Percentiles rank a stretch among this genome's conserved stretches.
phyloP scores from a whole-genome alignment of 1,140 invertebrate genomes.

The Heliconius hermathena region DNA sequence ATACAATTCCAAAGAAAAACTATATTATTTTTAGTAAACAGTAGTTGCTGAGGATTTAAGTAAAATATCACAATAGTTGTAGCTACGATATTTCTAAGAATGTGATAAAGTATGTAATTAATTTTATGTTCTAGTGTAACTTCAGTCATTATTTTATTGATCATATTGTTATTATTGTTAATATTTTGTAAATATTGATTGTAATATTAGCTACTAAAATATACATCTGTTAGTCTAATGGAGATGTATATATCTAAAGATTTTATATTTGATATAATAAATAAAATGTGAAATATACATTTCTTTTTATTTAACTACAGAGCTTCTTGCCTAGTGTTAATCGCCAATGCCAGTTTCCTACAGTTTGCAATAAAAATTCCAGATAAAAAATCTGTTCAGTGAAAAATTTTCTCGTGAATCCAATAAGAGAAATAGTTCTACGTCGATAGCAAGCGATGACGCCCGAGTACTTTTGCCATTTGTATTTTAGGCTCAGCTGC shows the following conservation, averaged over 20 bases:
- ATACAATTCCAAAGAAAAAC: constrained; percentile 30
- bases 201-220: constrained; percentile 13
- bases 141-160: constrained; percentile 63
- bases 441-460: constrained; percentile 33
- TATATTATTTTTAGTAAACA: neutral
- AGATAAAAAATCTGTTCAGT: constrained; percentile 17
- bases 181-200: constrained; percentile 56
- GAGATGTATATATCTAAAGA: constrained; percentile 31
- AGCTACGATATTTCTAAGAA: constrained; percentile 40
- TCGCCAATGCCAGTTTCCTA: constrained; percentile 4
- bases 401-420: constrained; percentile 24
- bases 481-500: constrained; percentile 47
- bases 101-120: constrained; percentile 55
- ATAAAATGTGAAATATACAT: constrained; percentile 23
- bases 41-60: neutral
- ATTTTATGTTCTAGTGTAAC: constrained; percentile 48
- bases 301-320: neutral
- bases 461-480: constrained; percentile 41
- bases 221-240: constrained; percentile 12
- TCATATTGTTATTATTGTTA: constrained; percentile 53
- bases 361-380: constrained; percentile 1
- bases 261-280: constrained; percentile 28
- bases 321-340: neutral
- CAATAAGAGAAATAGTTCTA: constrained; percentile 38
- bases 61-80: constrained; percentile 6